Evolutionary conservation across 2,888 invertebrate genomes (phyloP), one percentile per base, ranked within the genome.

Genomic region (Ophioninae sp.): DNA sequence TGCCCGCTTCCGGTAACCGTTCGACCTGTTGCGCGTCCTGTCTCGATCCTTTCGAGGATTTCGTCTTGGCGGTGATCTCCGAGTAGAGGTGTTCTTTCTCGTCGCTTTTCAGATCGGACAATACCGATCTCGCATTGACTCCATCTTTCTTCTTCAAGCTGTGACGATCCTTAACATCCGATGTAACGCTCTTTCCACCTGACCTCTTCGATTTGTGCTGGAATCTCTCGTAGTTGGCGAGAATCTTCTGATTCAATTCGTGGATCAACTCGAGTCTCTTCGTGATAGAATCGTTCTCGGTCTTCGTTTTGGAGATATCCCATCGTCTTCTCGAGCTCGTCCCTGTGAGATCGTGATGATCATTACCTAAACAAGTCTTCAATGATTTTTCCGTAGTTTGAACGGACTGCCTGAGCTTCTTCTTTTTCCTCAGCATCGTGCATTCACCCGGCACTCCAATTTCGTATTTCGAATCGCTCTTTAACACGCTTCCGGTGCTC

Each of bases 191-290:
- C 50, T 83, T 83, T 7, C 73, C 80, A 57, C 57, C 75, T 39
- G 80, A 74, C 39, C 88, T 86, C 82, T 88, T 90, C 0, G 91
- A 90, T 44, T 88, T 91, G 23, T 90, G 89, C 56, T 91, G 91
- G 69, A 91, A 91, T 37, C 88, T 89, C 67, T 92, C 92, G 78
- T 91, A 90, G 79, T 91, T 93, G 3, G 90, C 89, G 2, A 92
- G 85, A 23, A 93, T 92, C 86, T 92, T 92, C 41, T 90, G 91
- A 84, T 93, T 93, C 37, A 93, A 81, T 64, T 93, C 92, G 79
- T 92, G 91, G 10, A 93, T 92, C 56, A 93, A 81, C 67, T 91
- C 90, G 5, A 92, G 82, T 10, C 93, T 87, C 70, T 92, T 91
- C 0, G 91, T 88, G 41, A 93, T 91, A 17, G 92, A 91, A 77